Conservation (phyloP, 2,888 invertebrate species). For the Hermaeophaga mercurialis region DNA sequence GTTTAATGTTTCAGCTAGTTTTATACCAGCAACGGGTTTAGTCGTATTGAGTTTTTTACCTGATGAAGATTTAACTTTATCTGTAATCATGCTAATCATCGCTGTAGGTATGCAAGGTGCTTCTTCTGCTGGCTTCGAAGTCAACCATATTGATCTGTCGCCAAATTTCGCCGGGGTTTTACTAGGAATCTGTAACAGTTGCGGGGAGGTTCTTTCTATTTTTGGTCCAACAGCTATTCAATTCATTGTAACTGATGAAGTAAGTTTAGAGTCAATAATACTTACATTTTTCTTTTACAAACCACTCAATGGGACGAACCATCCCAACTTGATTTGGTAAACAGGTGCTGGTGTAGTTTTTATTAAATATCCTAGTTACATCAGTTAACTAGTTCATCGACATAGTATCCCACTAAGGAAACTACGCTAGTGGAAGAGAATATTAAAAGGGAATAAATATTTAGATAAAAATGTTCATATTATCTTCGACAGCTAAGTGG, state of each 20-base stretch:
- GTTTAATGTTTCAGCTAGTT: slow-evolving; percentile 51
- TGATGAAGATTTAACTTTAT: slow-evolving; percentile 63
- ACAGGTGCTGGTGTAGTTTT: background rate
- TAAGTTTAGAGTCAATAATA: slow-evolving; percentile 45
- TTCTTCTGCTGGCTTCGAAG: slow-evolving; percentile 64
- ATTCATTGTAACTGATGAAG: slow-evolving; percentile 70
- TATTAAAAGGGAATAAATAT: too few relatives aligned
- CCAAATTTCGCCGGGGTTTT: slow-evolving; percentile 82
- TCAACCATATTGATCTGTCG: slow-evolving; percentile 82
- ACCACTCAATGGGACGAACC: background rate
- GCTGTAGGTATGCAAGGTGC: slow-evolving; percentile 63
- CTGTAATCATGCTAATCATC: slow-evolving; percentile 68
- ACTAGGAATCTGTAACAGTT: slow-evolving; percentile 82
- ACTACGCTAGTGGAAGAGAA: too few relatives aligned
- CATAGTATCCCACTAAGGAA: too few relatives aligned
- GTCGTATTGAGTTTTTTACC: slow-evolving; percentile 63
- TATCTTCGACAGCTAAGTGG: too few relatives aligned
- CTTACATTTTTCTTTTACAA: background rate
- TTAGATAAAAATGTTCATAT: too few relatives aligned
- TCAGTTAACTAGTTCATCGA: too few relatives aligned
- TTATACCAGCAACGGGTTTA: slow-evolving; percentile 69
- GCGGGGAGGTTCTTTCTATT: slow-evolving; percentile 76
- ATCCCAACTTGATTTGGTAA: background rate
- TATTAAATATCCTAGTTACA: too few relatives aligned
- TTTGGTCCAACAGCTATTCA: slow-evolving; percentile 77